Conservation (phyloP, 2,113 vertebrate genomes). For the Stegastes partitus region DNA sequence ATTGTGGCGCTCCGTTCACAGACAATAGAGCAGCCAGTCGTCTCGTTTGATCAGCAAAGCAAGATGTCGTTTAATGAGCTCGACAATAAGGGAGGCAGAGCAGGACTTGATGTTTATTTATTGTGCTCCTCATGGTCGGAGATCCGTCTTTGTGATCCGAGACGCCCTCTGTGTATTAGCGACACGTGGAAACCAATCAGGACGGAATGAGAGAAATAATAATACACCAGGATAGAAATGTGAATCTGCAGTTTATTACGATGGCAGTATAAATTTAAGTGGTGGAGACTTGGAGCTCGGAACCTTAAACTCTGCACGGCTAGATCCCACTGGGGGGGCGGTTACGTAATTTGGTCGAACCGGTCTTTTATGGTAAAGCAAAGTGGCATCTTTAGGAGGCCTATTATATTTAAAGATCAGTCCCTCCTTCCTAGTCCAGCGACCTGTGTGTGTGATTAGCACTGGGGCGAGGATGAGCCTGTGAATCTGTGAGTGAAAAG, state of each 20-base stretch:
- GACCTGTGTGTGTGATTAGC: no score
- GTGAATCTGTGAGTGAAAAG: constrained; percentile 19
- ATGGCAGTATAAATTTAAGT: not conserved
- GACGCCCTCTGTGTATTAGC: not conserved
- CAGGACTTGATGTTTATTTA: constrained; percentile 29
- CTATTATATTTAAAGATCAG: no score
- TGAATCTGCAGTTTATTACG: not conserved
- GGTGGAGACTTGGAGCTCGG: not conserved
- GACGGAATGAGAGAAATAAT: not conserved
- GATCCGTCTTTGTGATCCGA: constrained; percentile 18
- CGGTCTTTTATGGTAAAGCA: not conserved
- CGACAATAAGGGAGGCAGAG: constrained; percentile 10
- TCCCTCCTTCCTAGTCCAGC: no score
- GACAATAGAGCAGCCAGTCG: not conserved
- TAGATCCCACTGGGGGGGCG: not conserved
- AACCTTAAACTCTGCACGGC: not conserved
- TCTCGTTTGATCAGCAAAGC: constrained; percentile 39
- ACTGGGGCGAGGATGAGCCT: not conserved
- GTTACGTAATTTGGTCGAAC: not conserved
- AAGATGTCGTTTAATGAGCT: constrained; percentile 41
- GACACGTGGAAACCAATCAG: not conserved
- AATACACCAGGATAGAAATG: not conserved
- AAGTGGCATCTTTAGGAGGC: no score
- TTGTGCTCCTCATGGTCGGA: not conserved
- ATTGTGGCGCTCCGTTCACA: constrained; percentile 7